Evolutionary conservation across 2,797 vertebrate species (phyloP).

Genomic region (Myotis daubentonii): DNA sequence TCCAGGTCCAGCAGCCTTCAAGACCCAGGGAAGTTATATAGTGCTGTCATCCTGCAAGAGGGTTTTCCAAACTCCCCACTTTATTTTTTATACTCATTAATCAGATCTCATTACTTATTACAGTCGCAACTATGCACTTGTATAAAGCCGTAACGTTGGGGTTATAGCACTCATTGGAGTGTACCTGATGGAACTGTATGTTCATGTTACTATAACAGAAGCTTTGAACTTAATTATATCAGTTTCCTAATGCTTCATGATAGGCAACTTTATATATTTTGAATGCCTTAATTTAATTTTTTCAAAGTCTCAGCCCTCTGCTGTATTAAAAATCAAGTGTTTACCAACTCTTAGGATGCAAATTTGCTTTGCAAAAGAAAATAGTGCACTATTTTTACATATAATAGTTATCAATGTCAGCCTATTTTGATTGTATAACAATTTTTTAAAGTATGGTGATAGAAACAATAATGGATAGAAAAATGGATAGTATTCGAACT

Average conservation of each 20-base stretch:
- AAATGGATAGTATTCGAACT: slow-evolving; percentile 77
- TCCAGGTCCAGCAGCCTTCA: not conserved
- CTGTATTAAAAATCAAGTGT: slow-evolving; percentile 81
- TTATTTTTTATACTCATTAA: slow-evolving; percentile 88
- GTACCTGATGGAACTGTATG: slow-evolving; percentile 82
- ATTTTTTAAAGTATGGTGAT: slow-evolving; percentile 74
- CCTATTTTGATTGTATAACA: slow-evolving; percentile 90
- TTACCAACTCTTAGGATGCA: slow-evolving; percentile 86
- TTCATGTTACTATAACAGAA: slow-evolving; percentile 73
- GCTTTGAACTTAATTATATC: slow-evolving; percentile 76
- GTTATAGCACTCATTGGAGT: slow-evolving; percentile 75
- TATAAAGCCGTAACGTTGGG: slow-evolving; percentile 87
- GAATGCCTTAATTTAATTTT: slow-evolving; percentile 90
- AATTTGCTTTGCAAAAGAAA: slow-evolving; percentile 85
- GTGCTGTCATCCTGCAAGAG: slow-evolving; percentile 87
- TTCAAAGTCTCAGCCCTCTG: slow-evolving; percentile 81
- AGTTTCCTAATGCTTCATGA: slow-evolving; percentile 80
- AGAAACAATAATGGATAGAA: slow-evolving; percentile 76
- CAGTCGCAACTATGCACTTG: slow-evolving; percentile 89
- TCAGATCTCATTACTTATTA: slow-evolving; percentile 82
- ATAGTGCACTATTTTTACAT: slow-evolving; percentile 87
- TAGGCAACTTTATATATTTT: slow-evolving; percentile 82
- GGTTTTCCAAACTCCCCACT: slow-evolving; percentile 85
- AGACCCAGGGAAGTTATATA: slow-evolving; percentile 66
- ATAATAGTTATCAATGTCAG: slow-evolving; percentile 85